Base-by-base conservation (phyloP, 2,888 invertebrate genomes). In the Epinotia ramella region DNA sequence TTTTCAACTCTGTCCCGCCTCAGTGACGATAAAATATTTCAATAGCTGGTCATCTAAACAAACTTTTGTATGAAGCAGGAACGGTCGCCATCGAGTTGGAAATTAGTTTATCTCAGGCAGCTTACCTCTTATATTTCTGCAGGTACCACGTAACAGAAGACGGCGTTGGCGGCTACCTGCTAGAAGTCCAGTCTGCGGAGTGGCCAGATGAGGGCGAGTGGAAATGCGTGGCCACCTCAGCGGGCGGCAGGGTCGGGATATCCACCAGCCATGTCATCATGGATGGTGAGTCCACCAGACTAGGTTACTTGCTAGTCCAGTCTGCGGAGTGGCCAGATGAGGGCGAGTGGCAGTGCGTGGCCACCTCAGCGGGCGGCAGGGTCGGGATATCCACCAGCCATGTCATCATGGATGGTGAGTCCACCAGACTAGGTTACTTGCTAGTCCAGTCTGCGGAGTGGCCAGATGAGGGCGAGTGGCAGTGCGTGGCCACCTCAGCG, bases 331-430 rank as follows among this genome's bases (percentile, higher is more conserved):
- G 97, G 80, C 95, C 95, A 60, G 98, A 98, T 85, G 97, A 97
- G 81, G 98, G 98, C 18, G 97, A 98, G 87, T 98, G 98, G 97
- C 98, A 98, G 88, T 98, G 98, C 85, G 97, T 97, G 13, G 97
- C 97, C 9, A 97, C 97, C 18, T 97, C 97, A 86, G 91, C 95
- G 16, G 96, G 96, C 62, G 97, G 97, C 70, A 95, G 96, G 79
- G 96, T 97, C 80, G 97, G 97, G 77, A 97, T 97, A 78, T 96
- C 97, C 40, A 95, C 96, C 5, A 96, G 97, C 87, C 95, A 95
- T 78, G 96, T 98, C 73, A 94, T 96, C 78, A 97, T 98, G 96
- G 96, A 96, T 83, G 97, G 97, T 97, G 90, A 95, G 96, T 18
- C 4, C 16, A 28, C 18, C 20, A n/a, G 16, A 16, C 56, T 56